Conservation (phyloP, 2,888 invertebrate genomes). For the Aelia acuminata region DNA sequence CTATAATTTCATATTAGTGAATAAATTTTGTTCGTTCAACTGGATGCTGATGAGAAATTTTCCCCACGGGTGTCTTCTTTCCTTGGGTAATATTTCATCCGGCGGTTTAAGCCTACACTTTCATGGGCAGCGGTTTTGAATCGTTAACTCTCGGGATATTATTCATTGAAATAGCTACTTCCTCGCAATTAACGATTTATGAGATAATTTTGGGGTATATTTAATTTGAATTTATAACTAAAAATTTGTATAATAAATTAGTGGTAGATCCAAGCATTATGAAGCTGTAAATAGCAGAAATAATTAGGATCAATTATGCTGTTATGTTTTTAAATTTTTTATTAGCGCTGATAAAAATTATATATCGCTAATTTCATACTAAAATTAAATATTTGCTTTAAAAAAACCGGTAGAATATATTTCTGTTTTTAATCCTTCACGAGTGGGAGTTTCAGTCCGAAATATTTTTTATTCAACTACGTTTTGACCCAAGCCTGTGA, state of each 20-base stretch:
- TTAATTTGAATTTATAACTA: background rate
- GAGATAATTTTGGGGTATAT: background rate
- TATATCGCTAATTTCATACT: no score
- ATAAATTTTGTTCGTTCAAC: background rate
- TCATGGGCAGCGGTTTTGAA: background rate
- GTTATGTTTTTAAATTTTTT: no score
- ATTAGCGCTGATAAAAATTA: no score
- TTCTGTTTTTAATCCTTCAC: no score
- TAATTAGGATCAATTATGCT: no score
- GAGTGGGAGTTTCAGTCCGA: no score
- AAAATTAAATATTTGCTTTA: no score
- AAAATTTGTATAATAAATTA: background rate
- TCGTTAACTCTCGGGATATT: background rate
- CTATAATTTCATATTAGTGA: background rate
- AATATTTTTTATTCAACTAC: no score
- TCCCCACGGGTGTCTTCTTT: slow-evolving; percentile 36
- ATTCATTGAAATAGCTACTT: background rate
- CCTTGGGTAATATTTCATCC: slow-evolving; percentile 15
- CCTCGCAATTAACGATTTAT: background rate
- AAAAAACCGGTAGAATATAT: no score
- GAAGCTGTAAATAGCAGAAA: no score
- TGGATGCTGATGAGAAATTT: background rate
- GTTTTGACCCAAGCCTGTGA: no score
- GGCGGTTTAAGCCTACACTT: slow-evolving; percentile 32
- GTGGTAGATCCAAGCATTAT: no score